Conservation (phyloP, 2,797 vertebrate species). For the Molothrus ater region DNA sequence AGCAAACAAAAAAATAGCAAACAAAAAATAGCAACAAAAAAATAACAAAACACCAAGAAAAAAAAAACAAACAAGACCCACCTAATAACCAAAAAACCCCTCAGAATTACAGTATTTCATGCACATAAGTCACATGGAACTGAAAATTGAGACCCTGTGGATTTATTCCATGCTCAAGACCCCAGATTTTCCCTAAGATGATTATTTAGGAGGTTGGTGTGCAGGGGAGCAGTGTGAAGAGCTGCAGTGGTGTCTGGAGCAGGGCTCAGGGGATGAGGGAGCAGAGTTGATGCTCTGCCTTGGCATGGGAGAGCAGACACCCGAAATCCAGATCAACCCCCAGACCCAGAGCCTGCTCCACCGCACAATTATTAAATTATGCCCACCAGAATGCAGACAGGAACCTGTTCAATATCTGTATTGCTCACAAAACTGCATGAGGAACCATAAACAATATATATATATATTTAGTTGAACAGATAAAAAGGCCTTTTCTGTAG, state of each 20-base stretch:
- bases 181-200: accelerated
- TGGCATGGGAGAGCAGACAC: accelerated
- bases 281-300: accelerated
- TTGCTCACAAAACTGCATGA: neutral
- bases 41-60: neutral
- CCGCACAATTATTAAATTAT: neutral
- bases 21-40: neutral
- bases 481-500: neutral
- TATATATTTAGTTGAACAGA: neutral
- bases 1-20: neutral
- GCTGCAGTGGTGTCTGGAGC: neutral
- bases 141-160: neutral
- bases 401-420: neutral
- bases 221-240: neutral
- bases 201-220: neutral
- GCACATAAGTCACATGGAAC: neutral
- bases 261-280: neutral
- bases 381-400: neutral
- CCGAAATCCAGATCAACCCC: neutral
- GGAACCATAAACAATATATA: neutral
- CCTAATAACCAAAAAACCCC: neutral
- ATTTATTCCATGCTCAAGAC: neutral
- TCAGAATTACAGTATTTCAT: neutral
- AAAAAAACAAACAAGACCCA: accelerated
- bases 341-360: neutral